These are phyloP conservation scores for Lepidochrysops patricia DNA, from an alignment of 2,888 invertebrate genomes.

Conservation along the genomic window DNA sequence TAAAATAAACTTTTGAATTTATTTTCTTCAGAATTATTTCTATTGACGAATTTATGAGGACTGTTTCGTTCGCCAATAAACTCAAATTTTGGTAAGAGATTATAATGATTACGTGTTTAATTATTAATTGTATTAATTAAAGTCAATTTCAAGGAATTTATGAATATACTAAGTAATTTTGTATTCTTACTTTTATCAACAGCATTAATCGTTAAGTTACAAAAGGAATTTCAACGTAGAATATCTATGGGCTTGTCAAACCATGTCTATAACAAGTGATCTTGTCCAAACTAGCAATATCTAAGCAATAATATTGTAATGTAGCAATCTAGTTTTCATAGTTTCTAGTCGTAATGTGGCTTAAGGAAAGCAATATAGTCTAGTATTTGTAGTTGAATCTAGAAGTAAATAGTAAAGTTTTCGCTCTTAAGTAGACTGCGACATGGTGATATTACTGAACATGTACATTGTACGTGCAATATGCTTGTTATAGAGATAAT, in stretches of 20 bases:
- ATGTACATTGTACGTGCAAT: background rate
- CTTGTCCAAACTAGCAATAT: slow-evolving; percentile 57
- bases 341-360: slow-evolving; percentile 28
- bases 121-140: background rate
- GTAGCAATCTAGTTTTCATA: slow-evolving; percentile 26
- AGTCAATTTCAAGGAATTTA: slow-evolving; percentile 9
- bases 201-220: background rate
- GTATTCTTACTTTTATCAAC: slow-evolving; percentile 2
- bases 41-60: background rate
- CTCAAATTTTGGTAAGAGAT: background rate
- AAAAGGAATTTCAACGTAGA: background rate
- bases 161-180: background rate
- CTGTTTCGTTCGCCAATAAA: background rate
- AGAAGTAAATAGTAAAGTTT: slow-evolving; percentile 17
- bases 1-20: background rate
- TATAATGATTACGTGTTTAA: background rate
- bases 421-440: slow-evolving; percentile 56
- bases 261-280: slow-evolving; percentile 26
- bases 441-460: slow-evolving; percentile 23
- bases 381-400: slow-evolving; percentile 18
- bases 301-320: slow-evolving; percentile 35
- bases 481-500: slow-evolving; percentile 3
- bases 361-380: slow-evolving; percentile 41
- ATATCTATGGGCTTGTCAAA: background rate
- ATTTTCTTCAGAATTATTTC: background rate